phyloP scores from a whole-genome alignment of 2,113 vertebrate species.

The Philantomba maxwellii region DNA sequence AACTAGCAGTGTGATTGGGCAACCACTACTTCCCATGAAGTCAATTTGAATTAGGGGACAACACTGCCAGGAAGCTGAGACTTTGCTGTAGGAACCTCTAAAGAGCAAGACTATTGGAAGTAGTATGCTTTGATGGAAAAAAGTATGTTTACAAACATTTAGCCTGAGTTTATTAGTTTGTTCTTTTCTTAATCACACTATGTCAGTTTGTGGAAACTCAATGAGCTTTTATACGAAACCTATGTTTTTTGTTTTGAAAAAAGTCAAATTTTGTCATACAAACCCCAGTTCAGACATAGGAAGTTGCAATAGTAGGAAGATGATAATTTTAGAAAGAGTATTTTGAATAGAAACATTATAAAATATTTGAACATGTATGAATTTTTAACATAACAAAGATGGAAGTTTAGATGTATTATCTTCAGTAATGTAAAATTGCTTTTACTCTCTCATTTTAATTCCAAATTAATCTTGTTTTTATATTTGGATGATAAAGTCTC shows the following conservation, averaged over 20 bases:
- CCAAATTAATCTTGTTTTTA: conserved; percentile 7
- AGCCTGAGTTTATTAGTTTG: background rate
- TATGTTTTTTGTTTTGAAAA: background rate
- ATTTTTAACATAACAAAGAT: background rate
- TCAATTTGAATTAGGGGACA: background rate
- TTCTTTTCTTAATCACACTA: background rate
- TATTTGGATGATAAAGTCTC: background rate
- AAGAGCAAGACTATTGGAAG: background rate
- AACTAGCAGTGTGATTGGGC: background rate
- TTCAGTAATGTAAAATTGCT: background rate
- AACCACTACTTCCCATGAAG: background rate
- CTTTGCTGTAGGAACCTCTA: background rate
- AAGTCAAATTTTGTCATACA: background rate
- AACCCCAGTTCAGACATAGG: background rate
- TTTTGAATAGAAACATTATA: background rate
- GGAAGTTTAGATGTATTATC: background rate
- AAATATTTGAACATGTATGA: background rate
- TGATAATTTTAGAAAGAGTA: background rate
- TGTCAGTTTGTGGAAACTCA: background rate
- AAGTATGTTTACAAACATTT: background rate
- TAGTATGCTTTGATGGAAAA: background rate
- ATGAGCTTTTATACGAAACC: background rate
- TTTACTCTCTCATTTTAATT: conserved; percentile 10
- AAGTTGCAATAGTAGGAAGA: background rate
- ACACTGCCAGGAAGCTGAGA: background rate